phyloP scores from a whole-genome alignment of 2,113 vertebrate species.

The Struthidea cinerea region DNA sequence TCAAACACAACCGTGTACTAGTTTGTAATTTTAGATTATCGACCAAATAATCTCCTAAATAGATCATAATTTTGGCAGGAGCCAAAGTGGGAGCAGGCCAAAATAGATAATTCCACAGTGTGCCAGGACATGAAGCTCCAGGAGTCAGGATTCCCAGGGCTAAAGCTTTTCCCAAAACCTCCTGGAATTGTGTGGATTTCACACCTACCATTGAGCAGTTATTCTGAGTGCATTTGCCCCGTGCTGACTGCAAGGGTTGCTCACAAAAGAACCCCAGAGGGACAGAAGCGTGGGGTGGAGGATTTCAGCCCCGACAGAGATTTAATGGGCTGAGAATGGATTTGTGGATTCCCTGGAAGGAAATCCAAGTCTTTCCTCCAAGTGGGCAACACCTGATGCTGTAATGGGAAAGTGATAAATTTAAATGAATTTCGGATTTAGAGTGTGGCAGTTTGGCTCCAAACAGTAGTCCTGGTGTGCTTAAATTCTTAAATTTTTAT shows the following conservation, averaged over 20 bases:
- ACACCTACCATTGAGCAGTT: constrained; percentile 57
- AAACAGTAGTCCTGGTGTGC: not conserved
- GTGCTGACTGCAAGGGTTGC: not conserved
- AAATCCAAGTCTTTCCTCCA: constrained; percentile 26
- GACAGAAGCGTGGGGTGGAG: constrained; percentile 31
- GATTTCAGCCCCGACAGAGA: constrained; percentile 41
- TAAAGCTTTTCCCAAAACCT: not conserved
- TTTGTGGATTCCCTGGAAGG: constrained; percentile 57
- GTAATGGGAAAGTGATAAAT: constrained; percentile 13
- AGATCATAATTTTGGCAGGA: not conserved
- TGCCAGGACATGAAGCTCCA: not conserved
- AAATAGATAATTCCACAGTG: not conserved
- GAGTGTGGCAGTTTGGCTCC: not conserved
- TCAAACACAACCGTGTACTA: not conserved
- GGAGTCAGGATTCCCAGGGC: constrained; percentile 9
- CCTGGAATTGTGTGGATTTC: not conserved
- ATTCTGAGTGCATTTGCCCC: constrained; percentile 24
- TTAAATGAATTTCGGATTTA: not conserved
- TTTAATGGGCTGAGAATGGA: constrained; percentile 55
- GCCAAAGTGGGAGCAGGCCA: not conserved
- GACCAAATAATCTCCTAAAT: not conserved
- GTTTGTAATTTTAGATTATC: not conserved
- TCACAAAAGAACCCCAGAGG: constrained; percentile 69
- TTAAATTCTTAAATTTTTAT: not conserved
- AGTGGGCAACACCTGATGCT: constrained; percentile 55